Percentiles rank a stretch among this genome's conserved stretches.
These are phyloP conservation scores for Boleophthalmus pectinirostris DNA, from an alignment of 2,113 vertebrate genomes.

Conservation along the genomic window DNA sequence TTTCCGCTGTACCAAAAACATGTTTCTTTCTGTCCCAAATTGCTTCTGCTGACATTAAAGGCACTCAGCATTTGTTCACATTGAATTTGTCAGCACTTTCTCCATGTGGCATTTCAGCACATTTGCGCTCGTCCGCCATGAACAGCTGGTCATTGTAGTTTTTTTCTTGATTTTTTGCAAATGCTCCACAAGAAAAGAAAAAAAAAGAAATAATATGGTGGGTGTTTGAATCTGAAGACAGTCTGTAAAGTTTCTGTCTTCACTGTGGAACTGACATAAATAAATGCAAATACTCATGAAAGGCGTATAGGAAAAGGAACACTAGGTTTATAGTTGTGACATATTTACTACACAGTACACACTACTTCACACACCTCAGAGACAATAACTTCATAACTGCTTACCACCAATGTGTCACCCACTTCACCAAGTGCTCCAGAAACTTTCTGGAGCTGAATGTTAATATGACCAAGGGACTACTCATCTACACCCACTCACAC, in stretches of 20 bases:
- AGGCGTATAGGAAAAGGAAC: background rate
- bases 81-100: constrained; percentile 2
- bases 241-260: background rate
- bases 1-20: constrained; percentile 1
- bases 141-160: background rate
- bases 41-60: constrained; percentile 4
- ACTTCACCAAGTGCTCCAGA: too few species aligned
- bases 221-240: background rate
- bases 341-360: too few species aligned
- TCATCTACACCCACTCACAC: too few species aligned
- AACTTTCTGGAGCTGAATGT: too few species aligned
- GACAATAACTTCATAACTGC: too few species aligned
- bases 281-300: background rate
- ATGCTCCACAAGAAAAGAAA: background rate
- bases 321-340: too few species aligned
- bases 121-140: background rate
- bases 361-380: too few species aligned
- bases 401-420: too few species aligned
- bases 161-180: background rate
- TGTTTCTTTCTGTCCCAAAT: background rate
- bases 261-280: too few species aligned
- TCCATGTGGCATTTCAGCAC: constrained; percentile 2
- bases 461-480: too few species aligned
- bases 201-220: background rate
- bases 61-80: background rate